Conservation (phyloP, 1,140 invertebrate genomes). For the Chrysopa pallens region DNA sequence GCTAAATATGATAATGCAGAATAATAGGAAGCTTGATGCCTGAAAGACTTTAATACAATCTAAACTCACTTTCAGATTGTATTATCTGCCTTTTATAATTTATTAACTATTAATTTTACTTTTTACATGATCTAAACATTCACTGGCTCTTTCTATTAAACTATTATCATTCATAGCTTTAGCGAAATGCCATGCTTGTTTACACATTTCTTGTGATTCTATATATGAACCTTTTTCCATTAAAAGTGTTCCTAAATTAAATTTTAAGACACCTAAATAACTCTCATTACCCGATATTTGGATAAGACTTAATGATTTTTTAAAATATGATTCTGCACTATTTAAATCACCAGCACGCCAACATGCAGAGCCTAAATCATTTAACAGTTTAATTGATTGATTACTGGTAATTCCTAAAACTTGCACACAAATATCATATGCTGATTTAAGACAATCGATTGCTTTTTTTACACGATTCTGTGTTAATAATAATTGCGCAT, state of each 20-base stretch:
- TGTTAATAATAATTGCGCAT: slow-evolving; percentile 55
- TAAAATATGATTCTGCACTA: slow-evolving; percentile 49
- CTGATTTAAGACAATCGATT: slow-evolving; percentile 42
- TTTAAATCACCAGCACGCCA: slow-evolving; percentile 43
- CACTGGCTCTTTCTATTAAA: slow-evolving; percentile 41
- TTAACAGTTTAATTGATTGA: slow-evolving; percentile 60
- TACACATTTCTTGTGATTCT: slow-evolving; percentile 53
- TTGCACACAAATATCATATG: slow-evolving; percentile 45
- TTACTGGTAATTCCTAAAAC: slow-evolving; percentile 46
- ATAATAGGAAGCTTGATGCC: too few species aligned
- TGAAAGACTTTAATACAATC: too few species aligned
- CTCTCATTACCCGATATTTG: slow-evolving; percentile 38
- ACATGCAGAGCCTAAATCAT: slow-evolving; percentile 66
- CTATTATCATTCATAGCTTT: slow-evolving; percentile 41
- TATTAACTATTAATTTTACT: neutral
- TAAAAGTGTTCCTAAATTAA: slow-evolving; percentile 69
- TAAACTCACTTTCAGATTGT: too few species aligned
- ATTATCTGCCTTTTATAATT: too few species aligned
- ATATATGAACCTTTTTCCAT: slow-evolving; percentile 47
- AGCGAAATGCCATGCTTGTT: slow-evolving; percentile 47
- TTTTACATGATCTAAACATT: slow-evolving; percentile 21
- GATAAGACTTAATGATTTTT: slow-evolving; percentile 49
- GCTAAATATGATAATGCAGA: too few species aligned
- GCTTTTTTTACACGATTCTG: slow-evolving; percentile 42
- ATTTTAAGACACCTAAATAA: slow-evolving; percentile 53